Conservation (phyloP, 2,113 vertebrate genomes). For the Sardina pilchardus region DNA sequence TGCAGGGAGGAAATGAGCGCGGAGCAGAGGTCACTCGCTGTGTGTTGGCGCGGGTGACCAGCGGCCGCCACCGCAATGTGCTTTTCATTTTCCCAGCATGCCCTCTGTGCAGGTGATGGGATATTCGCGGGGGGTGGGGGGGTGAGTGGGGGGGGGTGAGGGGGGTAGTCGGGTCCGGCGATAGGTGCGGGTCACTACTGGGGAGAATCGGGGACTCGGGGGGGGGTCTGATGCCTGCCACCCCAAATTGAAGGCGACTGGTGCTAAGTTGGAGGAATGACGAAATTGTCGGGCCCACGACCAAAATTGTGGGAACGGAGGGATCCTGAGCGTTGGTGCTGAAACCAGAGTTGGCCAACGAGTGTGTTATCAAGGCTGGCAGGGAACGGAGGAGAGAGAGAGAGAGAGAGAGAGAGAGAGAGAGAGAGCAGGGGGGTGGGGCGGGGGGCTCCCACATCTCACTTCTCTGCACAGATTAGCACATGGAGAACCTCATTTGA, state of each 20-base stretch:
- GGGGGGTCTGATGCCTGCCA: conserved; percentile 18
- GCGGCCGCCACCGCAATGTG: not conserved
- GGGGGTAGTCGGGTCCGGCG: not conserved
- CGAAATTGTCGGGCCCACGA: conserved; percentile 48
- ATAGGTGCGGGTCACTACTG: not conserved
- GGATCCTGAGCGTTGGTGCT: conserved; percentile 35
- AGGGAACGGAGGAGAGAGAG: not conserved
- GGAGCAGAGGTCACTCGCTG: conserved; percentile 2
- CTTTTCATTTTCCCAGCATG: not conserved
- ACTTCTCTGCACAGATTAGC: conserved; percentile 33
- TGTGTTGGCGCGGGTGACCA: not conserved
- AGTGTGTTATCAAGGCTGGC: conserved; percentile 49
- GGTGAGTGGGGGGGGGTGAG: not conserved
- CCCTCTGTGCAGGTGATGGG: conserved; percentile 4
- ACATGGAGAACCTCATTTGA: conserved; percentile 25
- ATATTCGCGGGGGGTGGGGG: not conserved
- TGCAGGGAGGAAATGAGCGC: not conserved
- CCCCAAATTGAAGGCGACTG: conserved; percentile 47
- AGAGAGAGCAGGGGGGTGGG: no score
- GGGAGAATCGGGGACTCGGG: not conserved
- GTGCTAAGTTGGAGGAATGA: conserved; percentile 48
- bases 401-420: not conserved
- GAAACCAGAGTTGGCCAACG: conserved; percentile 48
- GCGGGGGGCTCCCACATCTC: not conserved
- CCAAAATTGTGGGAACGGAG: conserved; percentile 52